phyloP scores from a whole-genome alignment of 2,888 invertebrate genomes.

The Drosophila helvetica region DNA sequence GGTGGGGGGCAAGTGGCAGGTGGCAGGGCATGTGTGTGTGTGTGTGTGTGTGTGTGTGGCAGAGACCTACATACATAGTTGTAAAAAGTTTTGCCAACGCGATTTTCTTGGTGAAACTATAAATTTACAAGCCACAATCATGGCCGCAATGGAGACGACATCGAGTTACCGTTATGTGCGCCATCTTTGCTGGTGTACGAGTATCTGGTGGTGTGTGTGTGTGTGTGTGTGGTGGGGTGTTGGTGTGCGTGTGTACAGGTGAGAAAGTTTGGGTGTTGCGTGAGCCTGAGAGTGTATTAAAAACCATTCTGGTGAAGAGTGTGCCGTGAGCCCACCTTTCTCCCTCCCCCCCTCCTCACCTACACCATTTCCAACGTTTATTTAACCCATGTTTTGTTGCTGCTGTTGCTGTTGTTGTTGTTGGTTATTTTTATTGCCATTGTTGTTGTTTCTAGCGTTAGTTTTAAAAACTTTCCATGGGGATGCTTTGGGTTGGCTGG shows the following conservation, averaged over 20 bases:
- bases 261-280: constrained; percentile 23
- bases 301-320: constrained; percentile 65
- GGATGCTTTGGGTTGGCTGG: constrained; percentile 18
- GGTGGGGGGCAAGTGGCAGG: constrained; percentile 16
- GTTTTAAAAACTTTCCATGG: constrained; percentile 66
- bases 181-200: constrained; percentile 31
- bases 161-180: constrained; percentile 36
- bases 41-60: constrained; percentile 18
- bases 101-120: constrained; percentile 72
- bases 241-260: no score
- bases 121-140: constrained; percentile 73
- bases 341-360: constrained; percentile 18
- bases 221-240: constrained; percentile 1
- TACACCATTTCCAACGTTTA: constrained; percentile 61
- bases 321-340: constrained; percentile 36
- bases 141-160: constrained; percentile 53
- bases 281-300: constrained; percentile 66
- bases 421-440: constrained; percentile 66
- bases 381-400: constrained; percentile 32
- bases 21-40: not conserved
- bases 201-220: constrained; percentile 22
- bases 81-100: constrained; percentile 69
- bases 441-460: constrained; percentile 57
- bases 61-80: constrained; percentile 25
- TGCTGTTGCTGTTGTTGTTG: constrained; percentile 29